These are phyloP conservation scores for Thumatha senex DNA, from an alignment of 2,888 invertebrate species.

Conservation along the genomic window DNA sequence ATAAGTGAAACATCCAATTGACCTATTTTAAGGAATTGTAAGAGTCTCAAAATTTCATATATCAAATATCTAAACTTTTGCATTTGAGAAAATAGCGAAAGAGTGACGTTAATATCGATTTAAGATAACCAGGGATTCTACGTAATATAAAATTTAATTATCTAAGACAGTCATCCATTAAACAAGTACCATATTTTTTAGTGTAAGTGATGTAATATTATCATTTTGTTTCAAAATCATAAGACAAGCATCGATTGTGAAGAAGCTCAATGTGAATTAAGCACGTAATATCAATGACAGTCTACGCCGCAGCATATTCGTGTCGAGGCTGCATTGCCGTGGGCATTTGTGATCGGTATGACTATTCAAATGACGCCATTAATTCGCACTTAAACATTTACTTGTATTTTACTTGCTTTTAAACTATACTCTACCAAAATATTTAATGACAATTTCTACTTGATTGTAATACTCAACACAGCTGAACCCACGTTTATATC, in stretches of 20 bases:
- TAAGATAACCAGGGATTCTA: no score
- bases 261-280: conserved; percentile 45
- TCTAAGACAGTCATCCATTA: neutral
- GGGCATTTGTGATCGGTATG: conserved; percentile 63
- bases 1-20: no score
- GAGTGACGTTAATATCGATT: no score
- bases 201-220: neutral
- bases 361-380: conserved; percentile 44
- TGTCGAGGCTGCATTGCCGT: conserved; percentile 74
- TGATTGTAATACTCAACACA: conserved; percentile 30
- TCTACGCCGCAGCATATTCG: conserved; percentile 70
- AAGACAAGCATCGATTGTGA: conserved; percentile 8
- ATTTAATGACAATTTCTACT: conserved; percentile 32
- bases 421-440: conserved; percentile 27
- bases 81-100: no score
- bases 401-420: conserved; percentile 23
- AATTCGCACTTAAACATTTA: conserved; percentile 34
- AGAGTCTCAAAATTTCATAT: no score
- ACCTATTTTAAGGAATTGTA: no score
- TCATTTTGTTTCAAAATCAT: neutral
- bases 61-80: no score
- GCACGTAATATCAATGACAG: conserved; percentile 57
- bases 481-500: conserved; percentile 24
- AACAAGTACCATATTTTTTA: neutral
- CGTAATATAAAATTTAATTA: neutral